A percentile compares a stretch with the other conserved stretches of the same genome.
Evolutionary conservation across 2,113 vertebrate species (phyloP).

Genomic region (Fulica atra): DNA sequence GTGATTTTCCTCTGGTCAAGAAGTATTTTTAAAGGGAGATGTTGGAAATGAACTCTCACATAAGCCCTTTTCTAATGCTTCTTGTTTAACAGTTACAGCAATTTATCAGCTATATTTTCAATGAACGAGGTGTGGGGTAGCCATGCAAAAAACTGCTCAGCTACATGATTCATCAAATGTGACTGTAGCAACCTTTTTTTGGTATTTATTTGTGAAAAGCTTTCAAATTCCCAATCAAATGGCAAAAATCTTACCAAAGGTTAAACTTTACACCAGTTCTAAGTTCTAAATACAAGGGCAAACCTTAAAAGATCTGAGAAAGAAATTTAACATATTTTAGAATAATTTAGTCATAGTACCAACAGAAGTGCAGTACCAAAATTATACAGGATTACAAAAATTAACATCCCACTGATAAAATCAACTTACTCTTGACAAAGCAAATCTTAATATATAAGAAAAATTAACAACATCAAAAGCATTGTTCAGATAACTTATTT

Average conservation of each 20-base stretch:
- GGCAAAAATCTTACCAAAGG: conserved; percentile 27
- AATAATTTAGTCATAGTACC: not conserved
- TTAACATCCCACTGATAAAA: conserved; percentile 59
- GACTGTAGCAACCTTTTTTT: not conserved
- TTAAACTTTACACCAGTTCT: conserved; percentile 20
- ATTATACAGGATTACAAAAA: conserved; percentile 59
- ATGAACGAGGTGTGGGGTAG: conserved; percentile 13
- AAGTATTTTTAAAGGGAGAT: conserved; percentile 72
- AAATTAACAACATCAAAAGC: conserved; percentile 53
- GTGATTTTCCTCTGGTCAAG: conserved; percentile 77
- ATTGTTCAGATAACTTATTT: conserved; percentile 54
- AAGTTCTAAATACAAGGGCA: conserved; percentile 23
- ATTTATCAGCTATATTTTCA: conserved; percentile 55
- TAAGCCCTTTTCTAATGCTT: conserved; percentile 56
- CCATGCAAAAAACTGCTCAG: conserved; percentile 12
- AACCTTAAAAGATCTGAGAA: conserved; percentile 38
- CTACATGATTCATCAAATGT: not conserved
- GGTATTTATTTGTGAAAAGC: not conserved
- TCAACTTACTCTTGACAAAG: conserved; percentile 61
- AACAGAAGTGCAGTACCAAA: conserved; percentile 52
- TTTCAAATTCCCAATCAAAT: conserved; percentile 43
- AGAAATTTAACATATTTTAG: conserved; percentile 27
- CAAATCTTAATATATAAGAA: conserved; percentile 44
- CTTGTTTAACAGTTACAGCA: conserved; percentile 59
- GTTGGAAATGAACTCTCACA: conserved; percentile 65